These are phyloP conservation scores for Gambusia yucatana DNA, from an alignment of 2,797 vertebrate genomes.

Conservation along the genomic window DNA sequence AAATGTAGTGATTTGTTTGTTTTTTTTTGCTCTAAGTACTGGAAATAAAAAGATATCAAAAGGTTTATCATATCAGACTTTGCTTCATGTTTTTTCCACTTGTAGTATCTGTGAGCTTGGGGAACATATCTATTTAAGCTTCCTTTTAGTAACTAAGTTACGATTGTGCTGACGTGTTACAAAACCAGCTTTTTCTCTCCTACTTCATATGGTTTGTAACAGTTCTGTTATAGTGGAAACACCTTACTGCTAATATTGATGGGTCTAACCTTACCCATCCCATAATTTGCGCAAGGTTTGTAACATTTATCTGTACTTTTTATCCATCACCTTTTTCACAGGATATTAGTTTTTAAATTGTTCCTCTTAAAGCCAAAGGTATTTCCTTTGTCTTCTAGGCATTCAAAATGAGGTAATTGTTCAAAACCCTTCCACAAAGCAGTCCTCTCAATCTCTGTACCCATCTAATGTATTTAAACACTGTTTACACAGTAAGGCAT, in stretches of 20 bases:
- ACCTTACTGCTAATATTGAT: neutral
- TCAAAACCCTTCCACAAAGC: neutral
- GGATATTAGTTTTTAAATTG: neutral
- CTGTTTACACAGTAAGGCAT: neutral
- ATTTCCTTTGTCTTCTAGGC: neutral
- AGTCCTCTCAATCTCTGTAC: neutral
- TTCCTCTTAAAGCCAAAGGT: neutral
- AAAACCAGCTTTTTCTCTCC: neutral
- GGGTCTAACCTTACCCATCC: neutral
- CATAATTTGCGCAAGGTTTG: neutral
- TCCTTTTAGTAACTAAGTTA: neutral
- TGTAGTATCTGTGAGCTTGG: slow-evolving; percentile 17
- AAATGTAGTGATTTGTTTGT: slow-evolving; percentile 29
- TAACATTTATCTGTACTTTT: neutral
- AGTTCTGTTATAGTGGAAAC: neutral
- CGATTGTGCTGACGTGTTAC: neutral
- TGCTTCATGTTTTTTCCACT: neutral
- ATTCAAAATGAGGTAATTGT: neutral
- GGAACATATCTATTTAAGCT: neutral
- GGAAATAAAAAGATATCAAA: slow-evolving; percentile 32
- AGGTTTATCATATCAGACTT: slow-evolving; percentile 23
- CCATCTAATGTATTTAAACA: neutral
- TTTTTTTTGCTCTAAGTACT: slow-evolving; percentile 29
- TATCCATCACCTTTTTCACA: neutral
- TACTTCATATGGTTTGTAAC: neutral